phyloP scores from a whole-genome alignment of 1,140 invertebrate genomes.

The Tetragonula clypearis region DNA sequence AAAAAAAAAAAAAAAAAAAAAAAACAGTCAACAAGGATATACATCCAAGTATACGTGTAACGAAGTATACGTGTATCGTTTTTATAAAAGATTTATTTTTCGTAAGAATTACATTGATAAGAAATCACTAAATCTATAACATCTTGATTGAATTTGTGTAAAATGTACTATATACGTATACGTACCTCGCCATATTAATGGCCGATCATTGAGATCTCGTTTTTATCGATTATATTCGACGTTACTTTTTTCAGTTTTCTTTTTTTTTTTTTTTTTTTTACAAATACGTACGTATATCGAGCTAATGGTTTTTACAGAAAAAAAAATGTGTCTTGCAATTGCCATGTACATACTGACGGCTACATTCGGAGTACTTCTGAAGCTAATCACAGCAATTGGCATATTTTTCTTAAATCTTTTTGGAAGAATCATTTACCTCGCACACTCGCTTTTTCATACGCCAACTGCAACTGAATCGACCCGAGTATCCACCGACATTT shows the following conservation, averaged over 20 bases:
- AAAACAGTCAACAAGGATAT: background rate
- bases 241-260: background rate
- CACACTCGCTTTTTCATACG: slow-evolving; percentile 68
- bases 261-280: background rate
- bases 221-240: background rate
- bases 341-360: slow-evolving; percentile 72
- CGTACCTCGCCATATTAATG: background rate
- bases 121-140: background rate
- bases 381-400: slow-evolving; percentile 62
- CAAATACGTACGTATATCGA: background rate
- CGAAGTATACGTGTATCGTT: background rate
- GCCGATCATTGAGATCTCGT: background rate
- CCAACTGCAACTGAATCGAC: slow-evolving; percentile 32
- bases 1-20: no score
- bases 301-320: slow-evolving; percentile 35
- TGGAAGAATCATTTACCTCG: slow-evolving; percentile 68
- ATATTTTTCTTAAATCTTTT: slow-evolving; percentile 69
- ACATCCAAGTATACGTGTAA: background rate
- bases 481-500: background rate
- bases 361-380: slow-evolving; percentile 63
- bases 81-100: background rate
- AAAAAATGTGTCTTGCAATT: slow-evolving; percentile 74
- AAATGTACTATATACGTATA: background rate
- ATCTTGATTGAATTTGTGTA: background rate
- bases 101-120: background rate